These are phyloP conservation scores for Tupaia tana DNA, from an alignment of 2,113 vertebrate species.

Conservation along the genomic window DNA sequence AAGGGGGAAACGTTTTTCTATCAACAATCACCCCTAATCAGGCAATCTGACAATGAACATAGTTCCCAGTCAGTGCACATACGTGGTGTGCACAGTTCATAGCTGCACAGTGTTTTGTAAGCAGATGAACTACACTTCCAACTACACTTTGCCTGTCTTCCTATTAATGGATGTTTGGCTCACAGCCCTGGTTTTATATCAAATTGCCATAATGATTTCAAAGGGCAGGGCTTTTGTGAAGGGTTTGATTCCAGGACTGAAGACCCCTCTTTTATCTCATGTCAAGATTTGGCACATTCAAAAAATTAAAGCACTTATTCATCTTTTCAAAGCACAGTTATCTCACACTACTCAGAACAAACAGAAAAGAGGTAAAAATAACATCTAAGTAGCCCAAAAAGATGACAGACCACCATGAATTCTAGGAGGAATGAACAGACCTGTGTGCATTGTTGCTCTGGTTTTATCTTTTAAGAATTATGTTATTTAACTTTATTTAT, in stretches of 20 bases:
- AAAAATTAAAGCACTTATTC: slow-evolving; percentile 38
- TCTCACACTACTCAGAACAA: slow-evolving; percentile 59
- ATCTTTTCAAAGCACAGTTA: slow-evolving; percentile 52
- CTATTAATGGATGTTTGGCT: not conserved
- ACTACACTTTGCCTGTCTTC: not conserved
- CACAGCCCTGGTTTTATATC: not conserved
- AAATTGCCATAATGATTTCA: not conserved
- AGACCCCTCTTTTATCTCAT: not conserved
- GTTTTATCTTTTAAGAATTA: not conserved
- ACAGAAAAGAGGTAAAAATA: slow-evolving; percentile 68
- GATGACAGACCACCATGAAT: slow-evolving; percentile 26
- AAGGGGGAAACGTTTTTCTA: not conserved
- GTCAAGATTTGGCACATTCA: slow-evolving; percentile 2
- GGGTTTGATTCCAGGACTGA: not conserved
- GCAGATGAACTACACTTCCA: not conserved
- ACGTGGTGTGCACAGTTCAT: not conserved
- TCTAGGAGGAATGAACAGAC: slow-evolving; percentile 9
- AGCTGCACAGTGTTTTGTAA: not conserved
- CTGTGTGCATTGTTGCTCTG: not conserved
- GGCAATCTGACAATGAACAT: not conserved
- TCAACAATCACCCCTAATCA: not conserved
- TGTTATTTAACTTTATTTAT: too few species aligned
- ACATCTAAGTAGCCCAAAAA: slow-evolving; percentile 4
- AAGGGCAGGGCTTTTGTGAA: not conserved
- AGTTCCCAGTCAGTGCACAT: not conserved